Conservation (phyloP, 1,140 invertebrate species). For the Venustaconcha ellipsiformis region DNA sequence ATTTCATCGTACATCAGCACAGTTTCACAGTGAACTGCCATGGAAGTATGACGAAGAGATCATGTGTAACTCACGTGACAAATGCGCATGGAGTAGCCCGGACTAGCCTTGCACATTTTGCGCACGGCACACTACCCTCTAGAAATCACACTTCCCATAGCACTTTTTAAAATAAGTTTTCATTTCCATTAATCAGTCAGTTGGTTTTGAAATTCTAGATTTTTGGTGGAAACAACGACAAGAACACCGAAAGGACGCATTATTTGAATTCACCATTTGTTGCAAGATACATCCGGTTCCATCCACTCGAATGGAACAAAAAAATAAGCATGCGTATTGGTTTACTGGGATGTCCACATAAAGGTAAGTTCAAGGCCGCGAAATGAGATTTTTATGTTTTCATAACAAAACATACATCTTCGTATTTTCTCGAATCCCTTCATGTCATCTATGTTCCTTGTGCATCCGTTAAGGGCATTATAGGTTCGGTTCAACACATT, state of each 20-base stretch:
- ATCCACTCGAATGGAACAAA: constrained; percentile 72
- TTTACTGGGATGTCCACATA: constrained; percentile 72
- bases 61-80: no score
- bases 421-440: neutral
- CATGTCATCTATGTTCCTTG: neutral
- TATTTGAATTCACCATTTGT: constrained; percentile 74
- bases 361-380: constrained; percentile 54
- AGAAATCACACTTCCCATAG: no score
- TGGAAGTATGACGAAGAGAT: no score
- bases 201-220: constrained; percentile 57
- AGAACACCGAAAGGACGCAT: constrained; percentile 71
- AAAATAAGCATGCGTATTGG: constrained; percentile 72
- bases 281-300: constrained; percentile 71
- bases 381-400: neutral
- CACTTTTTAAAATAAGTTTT: no score
- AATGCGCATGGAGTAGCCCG: constrained; percentile 10
- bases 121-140: constrained; percentile 9
- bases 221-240: constrained; percentile 74
- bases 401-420: neutral
- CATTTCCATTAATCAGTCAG: no score
- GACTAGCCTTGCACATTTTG: constrained; percentile 18
- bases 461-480: no score
- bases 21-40: no score
- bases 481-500: no score
- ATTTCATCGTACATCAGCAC: no score